Base-by-base conservation (phyloP, 92 coral and sea anemone genomes). In the Paramuricea clavata region DNA sequence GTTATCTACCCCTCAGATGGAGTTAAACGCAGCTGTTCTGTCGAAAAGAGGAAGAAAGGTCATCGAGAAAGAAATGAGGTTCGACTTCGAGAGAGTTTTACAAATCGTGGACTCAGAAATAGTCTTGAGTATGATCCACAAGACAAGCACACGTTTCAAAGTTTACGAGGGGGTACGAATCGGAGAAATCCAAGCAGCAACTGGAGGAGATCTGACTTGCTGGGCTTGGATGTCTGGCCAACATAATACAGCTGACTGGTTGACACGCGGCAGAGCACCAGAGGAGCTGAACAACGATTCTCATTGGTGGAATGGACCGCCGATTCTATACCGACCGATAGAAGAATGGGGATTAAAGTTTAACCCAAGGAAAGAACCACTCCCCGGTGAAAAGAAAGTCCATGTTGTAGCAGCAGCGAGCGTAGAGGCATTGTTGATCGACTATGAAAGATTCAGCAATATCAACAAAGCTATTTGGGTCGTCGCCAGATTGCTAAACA, bases 81-180 rank as follows among this genome's bases (percentile, higher is more conserved):
- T 81, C 76, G 68, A 88, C 1, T 93, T 93, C 42, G 93, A 87
- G 73, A 76, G 60, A 21, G 89, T 83, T 27, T 74, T 90, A 31
- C 95, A 93, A 22, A 42, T 93, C 15, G 95, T 93, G 0, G 93
- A 93, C 78, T 93, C 93, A 0, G n/a, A 90, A 76, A 92, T 93
- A 22, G 95, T 90, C 17, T 36, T 92, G 54, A 89, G 44, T 84
- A 90, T 85, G 94, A 85, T 92, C 44, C 83, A 92, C 86, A 89
- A 91, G 64, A 88, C 92, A 47, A 91, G 92, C 76, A 92, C 94
- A 3, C 26, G 90, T 0, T 91, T 91, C 87, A 81, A 75, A 22
- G 91, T 89, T 15, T 86, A 81, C 16, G 87, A 86, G 30, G 90
- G 94, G 32, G 87, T 88, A 9, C 67, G 89, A 68, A 70, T 87